phyloP scores from a whole-genome alignment of 64 coral and sea anemone genomes.

The Montipora efflorescens region DNA sequence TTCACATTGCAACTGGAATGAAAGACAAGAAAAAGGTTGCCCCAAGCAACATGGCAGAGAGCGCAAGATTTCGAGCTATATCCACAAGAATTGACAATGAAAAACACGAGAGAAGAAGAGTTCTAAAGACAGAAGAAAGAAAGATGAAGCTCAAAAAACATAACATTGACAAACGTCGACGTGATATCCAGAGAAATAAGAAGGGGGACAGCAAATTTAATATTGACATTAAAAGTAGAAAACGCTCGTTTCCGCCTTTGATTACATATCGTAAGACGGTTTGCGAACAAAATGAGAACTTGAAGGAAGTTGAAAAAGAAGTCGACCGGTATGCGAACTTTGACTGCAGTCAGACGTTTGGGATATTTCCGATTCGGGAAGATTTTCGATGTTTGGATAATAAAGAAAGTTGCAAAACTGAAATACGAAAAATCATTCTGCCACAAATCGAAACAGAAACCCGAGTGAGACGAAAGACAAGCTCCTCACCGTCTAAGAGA shows the following conservation, averaged over 20 bases:
- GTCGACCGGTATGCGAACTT: neutral
- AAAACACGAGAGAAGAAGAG: constrained; percentile 56
- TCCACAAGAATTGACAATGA: constrained; percentile 76
- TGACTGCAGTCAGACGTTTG: neutral
- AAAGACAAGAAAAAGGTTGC: constrained; percentile 82
- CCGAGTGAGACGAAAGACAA: neutral
- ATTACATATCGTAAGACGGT: constrained; percentile 5
- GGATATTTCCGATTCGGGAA: constrained; percentile 63
- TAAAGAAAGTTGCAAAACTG: neutral
- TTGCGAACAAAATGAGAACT: neutral
- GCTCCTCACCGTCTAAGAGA: neutral
- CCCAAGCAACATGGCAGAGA: constrained; percentile 72
- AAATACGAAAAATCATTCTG: constrained; percentile 6
- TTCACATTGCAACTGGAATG: constrained; percentile 82
- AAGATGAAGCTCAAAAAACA: constrained; percentile 53
- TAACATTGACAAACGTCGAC: constrained; percentile 38
- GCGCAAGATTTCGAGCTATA: constrained; percentile 60
- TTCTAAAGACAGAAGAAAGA: constrained; percentile 45
- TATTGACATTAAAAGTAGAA: neutral
- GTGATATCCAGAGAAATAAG: constrained; percentile 44
- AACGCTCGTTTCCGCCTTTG: neutral
- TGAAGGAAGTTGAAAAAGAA: neutral
- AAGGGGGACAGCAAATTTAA: neutral
- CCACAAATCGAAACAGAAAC: neutral
- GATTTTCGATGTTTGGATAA: constrained; percentile 3